Percentiles rank a stretch among this genome's conserved stretches.
phyloP scores from a whole-genome alignment of 2,113 vertebrate genomes.

The Falco punctatus region DNA sequence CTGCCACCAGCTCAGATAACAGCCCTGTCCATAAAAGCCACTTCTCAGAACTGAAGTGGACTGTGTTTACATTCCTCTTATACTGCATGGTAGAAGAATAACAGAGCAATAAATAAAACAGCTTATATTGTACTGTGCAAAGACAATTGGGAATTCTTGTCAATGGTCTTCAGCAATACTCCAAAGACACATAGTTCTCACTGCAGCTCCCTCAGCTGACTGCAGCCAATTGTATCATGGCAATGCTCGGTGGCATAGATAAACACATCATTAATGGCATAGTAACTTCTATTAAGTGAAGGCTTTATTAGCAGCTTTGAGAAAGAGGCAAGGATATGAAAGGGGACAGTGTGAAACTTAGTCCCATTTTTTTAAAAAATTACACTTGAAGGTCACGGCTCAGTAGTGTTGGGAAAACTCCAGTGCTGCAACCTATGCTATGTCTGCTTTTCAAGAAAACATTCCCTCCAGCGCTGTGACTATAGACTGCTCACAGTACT shows the following conservation, averaged over 20 bases:
- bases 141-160: neutral
- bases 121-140: accelerated
- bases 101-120: neutral
- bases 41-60: neutral
- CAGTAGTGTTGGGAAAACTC: neutral
- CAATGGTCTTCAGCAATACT: neutral
- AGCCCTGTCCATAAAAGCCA: neutral
- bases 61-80: neutral
- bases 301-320: neutral
- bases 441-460: neutral
- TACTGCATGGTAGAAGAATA: neutral
- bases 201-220: neutral
- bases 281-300: neutral
- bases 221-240: neutral
- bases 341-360: neutral
- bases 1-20: neutral
- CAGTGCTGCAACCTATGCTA: neutral
- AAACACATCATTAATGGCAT: neutral
- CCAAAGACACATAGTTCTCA: neutral
- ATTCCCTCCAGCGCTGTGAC: neutral
- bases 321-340: neutral
- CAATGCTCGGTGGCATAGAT: neutral
- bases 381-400: neutral
- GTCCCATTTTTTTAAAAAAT: neutral
- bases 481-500: neutral